phyloP scores from a whole-genome alignment of 2,888 invertebrate species.

The Andrena haemorrhoa region DNA sequence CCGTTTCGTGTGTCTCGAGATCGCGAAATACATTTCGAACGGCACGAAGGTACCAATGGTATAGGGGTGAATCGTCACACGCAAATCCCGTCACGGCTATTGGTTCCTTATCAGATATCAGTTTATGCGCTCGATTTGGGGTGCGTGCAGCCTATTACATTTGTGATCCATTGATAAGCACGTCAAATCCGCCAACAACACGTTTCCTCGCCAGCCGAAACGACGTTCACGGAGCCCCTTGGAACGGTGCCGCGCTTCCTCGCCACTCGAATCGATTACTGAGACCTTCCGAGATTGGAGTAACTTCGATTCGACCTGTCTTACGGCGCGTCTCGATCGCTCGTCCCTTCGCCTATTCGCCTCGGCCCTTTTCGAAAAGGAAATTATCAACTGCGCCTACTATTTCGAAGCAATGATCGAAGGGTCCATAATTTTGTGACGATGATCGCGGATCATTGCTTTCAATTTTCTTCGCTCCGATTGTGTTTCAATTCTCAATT shows the following conservation, averaged over 20 bases:
- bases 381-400: slow-evolving; percentile 47
- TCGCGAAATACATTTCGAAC: slow-evolving; percentile 36
- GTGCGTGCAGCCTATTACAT: slow-evolving; percentile 81
- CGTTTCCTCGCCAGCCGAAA: slow-evolving; percentile 66
- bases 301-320: slow-evolving; percentile 70
- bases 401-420: background rate
- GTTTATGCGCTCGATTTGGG: slow-evolving; percentile 79
- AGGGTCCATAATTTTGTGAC: background rate
- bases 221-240: slow-evolving; percentile 60
- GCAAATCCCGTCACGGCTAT: slow-evolving; percentile 71
- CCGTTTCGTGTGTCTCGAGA: slow-evolving; percentile 34
- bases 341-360: slow-evolving; percentile 42
- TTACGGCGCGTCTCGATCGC: slow-evolving; percentile 60
- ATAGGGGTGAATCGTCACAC: slow-evolving; percentile 57
- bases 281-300: slow-evolving; percentile 77
- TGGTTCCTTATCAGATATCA: slow-evolving; percentile 77
- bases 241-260: slow-evolving; percentile 52
- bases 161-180: slow-evolving; percentile 82
- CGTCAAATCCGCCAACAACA: slow-evolving; percentile 81
- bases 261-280: slow-evolving; percentile 77
- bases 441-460: no score
- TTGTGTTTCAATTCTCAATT: background rate
- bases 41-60: slow-evolving; percentile 31
- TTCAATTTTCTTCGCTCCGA: no score
- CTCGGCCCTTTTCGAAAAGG: slow-evolving; percentile 22